Conservation (phyloP, 2,888 invertebrate species). For the Ochropleura plecta region DNA sequence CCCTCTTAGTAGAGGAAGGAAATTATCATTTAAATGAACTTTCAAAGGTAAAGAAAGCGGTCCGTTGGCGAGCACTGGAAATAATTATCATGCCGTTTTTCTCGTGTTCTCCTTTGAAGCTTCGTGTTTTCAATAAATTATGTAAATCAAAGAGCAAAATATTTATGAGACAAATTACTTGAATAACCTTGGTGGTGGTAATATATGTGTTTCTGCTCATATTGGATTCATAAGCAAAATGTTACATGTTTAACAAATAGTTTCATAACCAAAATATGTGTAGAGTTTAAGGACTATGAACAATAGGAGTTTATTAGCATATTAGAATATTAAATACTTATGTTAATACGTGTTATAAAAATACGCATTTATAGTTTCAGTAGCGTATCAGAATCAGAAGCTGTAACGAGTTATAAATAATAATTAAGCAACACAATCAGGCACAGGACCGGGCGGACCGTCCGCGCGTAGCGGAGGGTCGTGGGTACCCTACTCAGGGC, state of each 20-base stretch:
- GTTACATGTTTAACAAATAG: constrained; percentile 29
- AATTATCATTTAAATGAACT: constrained; percentile 76
- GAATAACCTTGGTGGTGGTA: constrained; percentile 42
- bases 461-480: constrained; percentile 59
- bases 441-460: constrained; percentile 52
- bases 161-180: constrained; percentile 51
- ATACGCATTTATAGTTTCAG: constrained; percentile 36
- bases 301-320: constrained; percentile 21
- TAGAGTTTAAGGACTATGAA: not conserved
- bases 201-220: constrained; percentile 30
- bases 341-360: constrained; percentile 33
- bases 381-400: constrained; percentile 55
- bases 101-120: constrained; percentile 50
- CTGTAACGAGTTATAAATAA: constrained; percentile 71
- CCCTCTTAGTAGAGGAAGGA: constrained; percentile 64
- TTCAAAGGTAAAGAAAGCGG: constrained; percentile 62
- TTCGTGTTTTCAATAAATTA: constrained; percentile 61
- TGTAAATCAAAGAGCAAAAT: constrained; percentile 54
- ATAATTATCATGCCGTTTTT: constrained; percentile 64
- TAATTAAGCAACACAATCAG: constrained; percentile 73
- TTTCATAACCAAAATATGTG: constrained; percentile 23
- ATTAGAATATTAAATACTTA: constrained; percentile 14
- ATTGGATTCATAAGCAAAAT: constrained; percentile 29
- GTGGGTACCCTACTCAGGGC: constrained; percentile 78
- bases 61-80: constrained; percentile 53